A percentile compares a stretch with the other conserved stretches of the same genome.
These are phyloP conservation scores for Fregetta grallaria DNA, from an alignment of 2,113 vertebrate genomes.

Conservation along the genomic window DNA sequence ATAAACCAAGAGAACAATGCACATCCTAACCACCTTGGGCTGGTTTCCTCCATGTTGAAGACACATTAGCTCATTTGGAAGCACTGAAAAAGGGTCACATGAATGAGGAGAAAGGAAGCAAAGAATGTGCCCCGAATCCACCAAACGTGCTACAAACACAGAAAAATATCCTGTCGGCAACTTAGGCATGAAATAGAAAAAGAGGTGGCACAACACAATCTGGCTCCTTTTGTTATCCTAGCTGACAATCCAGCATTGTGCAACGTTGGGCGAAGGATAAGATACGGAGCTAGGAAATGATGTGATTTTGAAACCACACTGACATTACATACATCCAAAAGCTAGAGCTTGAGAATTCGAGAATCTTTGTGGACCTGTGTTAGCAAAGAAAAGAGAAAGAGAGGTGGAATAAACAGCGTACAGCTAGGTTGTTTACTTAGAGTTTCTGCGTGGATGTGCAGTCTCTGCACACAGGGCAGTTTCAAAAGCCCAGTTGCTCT, in stretches of 20 bases:
- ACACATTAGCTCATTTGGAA: constrained; percentile 30
- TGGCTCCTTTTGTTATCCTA: constrained; percentile 18
- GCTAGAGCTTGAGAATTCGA: constrained; percentile 28
- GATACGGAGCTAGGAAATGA: constrained; percentile 17
- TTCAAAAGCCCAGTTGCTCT: neutral
- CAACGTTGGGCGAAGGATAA: neutral
- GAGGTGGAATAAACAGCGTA: constrained; percentile 29
- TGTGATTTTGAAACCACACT: constrained; percentile 7
- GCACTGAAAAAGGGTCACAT: constrained; percentile 18
- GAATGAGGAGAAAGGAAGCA: constrained; percentile 18
- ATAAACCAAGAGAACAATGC: constrained; percentile 35
- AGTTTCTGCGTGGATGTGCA: neutral
- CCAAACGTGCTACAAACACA: constrained; percentile 5
- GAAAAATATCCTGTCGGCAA: constrained; percentile 1
- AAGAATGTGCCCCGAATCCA: constrained; percentile 23
- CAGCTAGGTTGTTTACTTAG: neutral
- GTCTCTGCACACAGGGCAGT: neutral
- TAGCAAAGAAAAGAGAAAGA: constrained; percentile 58
- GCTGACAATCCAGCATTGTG: constrained; percentile 11
- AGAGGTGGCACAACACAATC: constrained; percentile 34
- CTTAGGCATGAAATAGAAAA: constrained; percentile 4
- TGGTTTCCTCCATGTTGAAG: neutral
- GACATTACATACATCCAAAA: constrained; percentile 40
- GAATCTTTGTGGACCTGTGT: constrained; percentile 38
- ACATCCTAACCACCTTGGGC: constrained; percentile 5